A percentile compares a stretch with the other conserved stretches of the same genome.
phyloP scores from a whole-genome alignment of 2,113 vertebrate species.

The Pseudorhombus dupliciocellatus region DNA sequence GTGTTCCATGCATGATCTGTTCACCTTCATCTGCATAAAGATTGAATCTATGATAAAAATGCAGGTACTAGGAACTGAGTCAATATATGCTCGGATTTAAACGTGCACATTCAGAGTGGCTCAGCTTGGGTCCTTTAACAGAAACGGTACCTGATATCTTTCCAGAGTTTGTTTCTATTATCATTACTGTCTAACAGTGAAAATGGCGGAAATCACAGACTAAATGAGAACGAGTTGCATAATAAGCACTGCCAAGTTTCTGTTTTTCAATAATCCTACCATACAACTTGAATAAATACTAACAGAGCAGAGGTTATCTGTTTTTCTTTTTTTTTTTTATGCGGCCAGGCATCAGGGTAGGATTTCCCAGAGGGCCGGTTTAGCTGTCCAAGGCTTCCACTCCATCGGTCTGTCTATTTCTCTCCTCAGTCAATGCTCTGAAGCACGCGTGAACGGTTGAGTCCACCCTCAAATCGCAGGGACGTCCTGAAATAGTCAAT shows the following conservation, averaged over 20 bases:
- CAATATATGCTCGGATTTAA: constrained; percentile 68
- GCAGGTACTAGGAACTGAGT: constrained; percentile 59
- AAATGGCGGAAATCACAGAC: constrained; percentile 1
- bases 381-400: constrained; percentile 45
- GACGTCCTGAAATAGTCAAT: constrained; percentile 76
- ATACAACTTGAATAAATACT: constrained; percentile 48
- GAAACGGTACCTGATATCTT: constrained; percentile 64
- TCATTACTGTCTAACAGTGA: constrained; percentile 14
- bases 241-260: constrained; percentile 12
- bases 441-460: constrained; percentile 61
- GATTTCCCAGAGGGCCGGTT: constrained; percentile 59
- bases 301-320: constrained; percentile 25
- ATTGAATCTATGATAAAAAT: constrained; percentile 76
- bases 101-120: constrained; percentile 64
- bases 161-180: constrained; percentile 75
- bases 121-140: constrained; percentile 62
- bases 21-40: constrained; percentile 75
- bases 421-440: constrained; percentile 45
- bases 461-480: constrained; percentile 73
- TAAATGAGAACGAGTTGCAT: constrained; percentile 14
- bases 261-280: constrained; percentile 23
- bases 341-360: constrained; percentile 28
- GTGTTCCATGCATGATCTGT: constrained; percentile 64
- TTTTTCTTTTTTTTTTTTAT: constrained; percentile 17
- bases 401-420: constrained; percentile 64